A percentile compares a stretch with the other conserved stretches of the same genome.
Conservation (phyloP, 2,113 vertebrate species). For the Tachysurus vachellii region DNA sequence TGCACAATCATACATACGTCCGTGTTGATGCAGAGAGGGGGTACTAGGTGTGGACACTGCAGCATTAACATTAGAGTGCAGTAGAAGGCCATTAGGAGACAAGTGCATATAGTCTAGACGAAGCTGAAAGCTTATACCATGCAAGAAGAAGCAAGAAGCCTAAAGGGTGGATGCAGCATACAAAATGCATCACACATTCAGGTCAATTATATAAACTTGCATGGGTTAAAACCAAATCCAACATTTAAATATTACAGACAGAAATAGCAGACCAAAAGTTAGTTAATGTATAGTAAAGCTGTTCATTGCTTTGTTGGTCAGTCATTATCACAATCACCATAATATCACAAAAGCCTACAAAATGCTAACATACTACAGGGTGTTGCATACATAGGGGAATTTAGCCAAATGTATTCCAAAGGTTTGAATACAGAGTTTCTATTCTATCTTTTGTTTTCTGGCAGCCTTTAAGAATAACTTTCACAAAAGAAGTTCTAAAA, state of each 20-base stretch:
- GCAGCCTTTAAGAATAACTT: no score
- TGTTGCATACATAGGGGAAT: no score
- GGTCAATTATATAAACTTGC: background rate
- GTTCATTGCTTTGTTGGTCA: background rate
- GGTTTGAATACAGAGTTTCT: no score
- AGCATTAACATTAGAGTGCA: constrained; percentile 20
- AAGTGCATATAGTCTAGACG: background rate
- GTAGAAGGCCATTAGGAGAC: background rate
- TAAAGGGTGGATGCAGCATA: background rate
- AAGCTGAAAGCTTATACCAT: background rate
- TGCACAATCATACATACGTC: background rate
- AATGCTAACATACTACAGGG: background rate
- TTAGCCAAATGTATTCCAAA: no score
- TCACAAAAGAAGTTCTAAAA: no score
- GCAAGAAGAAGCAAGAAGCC: background rate
- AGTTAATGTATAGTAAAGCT: background rate
- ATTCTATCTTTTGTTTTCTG: no score
- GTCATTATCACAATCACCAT: background rate
- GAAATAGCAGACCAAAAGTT: background rate
- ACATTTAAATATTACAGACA: background rate
- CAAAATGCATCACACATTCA: background rate
- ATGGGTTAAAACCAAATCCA: background rate
- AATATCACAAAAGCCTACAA: background rate
- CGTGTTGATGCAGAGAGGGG: background rate
- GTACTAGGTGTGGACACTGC: constrained; percentile 16